Conservation (phyloP, 2,888 invertebrate genomes). For the Plemyria rubiginata region DNA sequence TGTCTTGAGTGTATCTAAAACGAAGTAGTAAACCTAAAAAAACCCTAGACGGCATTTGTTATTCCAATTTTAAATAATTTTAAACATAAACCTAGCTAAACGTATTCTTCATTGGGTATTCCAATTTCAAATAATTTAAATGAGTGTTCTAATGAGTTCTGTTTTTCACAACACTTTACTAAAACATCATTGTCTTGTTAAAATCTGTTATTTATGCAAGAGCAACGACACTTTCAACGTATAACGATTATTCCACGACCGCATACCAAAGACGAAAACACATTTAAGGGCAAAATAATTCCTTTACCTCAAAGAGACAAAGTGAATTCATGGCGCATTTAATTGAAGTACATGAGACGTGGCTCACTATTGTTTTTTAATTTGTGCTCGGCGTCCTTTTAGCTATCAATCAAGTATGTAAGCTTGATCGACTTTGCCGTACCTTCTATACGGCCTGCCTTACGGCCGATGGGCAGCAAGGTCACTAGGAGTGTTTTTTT, state of each 20-base stretch:
- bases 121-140: no score
- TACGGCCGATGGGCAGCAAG: constrained; percentile 34
- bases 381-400: constrained; percentile 72
- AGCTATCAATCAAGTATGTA: constrained; percentile 77
- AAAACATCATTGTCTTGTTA: not conserved
- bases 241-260: constrained; percentile 12
- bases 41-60: no score
- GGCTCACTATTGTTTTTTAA: constrained; percentile 64
- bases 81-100: no score
- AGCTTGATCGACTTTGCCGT: constrained; percentile 46
- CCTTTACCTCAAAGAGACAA: constrained; percentile 36
- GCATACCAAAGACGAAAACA: constrained; percentile 17
- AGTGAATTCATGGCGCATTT: constrained; percentile 51
- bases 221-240: not conserved
- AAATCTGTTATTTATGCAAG: not conserved
- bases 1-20: no score
- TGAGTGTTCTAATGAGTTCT: no score
- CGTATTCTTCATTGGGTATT: no score
- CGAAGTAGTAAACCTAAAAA: no score
- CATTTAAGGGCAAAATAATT: constrained; percentile 26
- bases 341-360: constrained; percentile 61
- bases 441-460: constrained; percentile 39
- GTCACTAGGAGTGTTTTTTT: constrained; percentile 19
- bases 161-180: no score
- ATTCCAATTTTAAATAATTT: no score